Percentiles rank a stretch among this genome's conserved stretches.
Conservation (phyloP, 2,888 invertebrate genomes). For the Agapostemon virescens region DNA sequence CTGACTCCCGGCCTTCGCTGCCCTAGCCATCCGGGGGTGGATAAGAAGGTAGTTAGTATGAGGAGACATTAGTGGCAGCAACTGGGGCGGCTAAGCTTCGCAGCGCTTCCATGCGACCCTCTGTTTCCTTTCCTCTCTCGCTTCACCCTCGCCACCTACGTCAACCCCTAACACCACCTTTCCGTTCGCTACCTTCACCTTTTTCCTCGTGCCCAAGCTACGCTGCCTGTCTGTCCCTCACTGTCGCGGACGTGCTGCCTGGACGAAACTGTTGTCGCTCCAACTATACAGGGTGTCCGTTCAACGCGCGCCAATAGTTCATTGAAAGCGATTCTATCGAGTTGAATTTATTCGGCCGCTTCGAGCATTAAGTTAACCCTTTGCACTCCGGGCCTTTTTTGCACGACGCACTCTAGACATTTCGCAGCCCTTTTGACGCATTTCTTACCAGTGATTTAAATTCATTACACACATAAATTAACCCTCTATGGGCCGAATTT, state of each 20-base stretch:
- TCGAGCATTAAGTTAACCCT: no score
- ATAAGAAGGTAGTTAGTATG: slow-evolving; percentile 76
- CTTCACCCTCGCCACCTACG: background rate
- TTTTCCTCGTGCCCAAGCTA: background rate
- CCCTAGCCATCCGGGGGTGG: slow-evolving; percentile 53
- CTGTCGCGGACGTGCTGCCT: no score
- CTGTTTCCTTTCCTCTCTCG: background rate
- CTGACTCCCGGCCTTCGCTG: slow-evolving; percentile 42
- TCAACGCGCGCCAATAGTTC: no score
- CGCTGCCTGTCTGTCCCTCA: background rate
- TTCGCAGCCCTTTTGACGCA: no score
- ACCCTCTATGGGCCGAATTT: no score
- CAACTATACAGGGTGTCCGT: no score
- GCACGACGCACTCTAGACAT: no score
- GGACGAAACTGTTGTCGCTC: background rate
- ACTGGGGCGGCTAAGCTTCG: slow-evolving; percentile 70
- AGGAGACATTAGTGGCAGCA: slow-evolving; percentile 74
- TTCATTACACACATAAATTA: no score
- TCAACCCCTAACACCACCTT: background rate
- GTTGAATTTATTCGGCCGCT: no score
- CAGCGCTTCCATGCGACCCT: slow-evolving; percentile 53
- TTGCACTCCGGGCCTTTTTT: no score
- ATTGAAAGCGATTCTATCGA: no score
- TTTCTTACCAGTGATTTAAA: no score
- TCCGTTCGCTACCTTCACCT: slow-evolving; percentile 21